These are phyloP conservation scores for Dicentrarchus labrax DNA, from an alignment of 2,113 vertebrate genomes.

Conservation along the genomic window DNA sequence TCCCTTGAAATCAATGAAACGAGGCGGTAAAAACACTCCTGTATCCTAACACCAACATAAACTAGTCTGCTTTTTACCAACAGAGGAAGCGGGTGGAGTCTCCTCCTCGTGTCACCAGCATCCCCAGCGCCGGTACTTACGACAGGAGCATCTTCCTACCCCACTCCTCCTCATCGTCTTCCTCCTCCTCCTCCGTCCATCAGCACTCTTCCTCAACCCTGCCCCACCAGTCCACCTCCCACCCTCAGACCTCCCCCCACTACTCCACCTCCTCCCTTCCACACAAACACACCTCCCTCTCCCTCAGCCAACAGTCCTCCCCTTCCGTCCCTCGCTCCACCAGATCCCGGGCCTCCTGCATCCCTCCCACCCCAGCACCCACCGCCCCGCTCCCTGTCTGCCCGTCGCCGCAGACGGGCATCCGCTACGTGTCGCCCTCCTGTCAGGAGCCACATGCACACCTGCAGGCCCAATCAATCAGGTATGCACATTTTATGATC, in stretches of 20 bases:
- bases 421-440: constrained; percentile 80
- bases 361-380: constrained; percentile 79
- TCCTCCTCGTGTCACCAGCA: constrained; percentile 89
- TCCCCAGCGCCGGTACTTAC: constrained; percentile 87
- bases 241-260: constrained; percentile 68
- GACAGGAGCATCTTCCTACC: constrained; percentile 88
- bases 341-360: constrained; percentile 80
- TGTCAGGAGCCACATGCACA: constrained; percentile 76
- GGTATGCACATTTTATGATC: constrained; percentile 60
- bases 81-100: constrained; percentile 89
- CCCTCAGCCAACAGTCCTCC: constrained; percentile 74
- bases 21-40: not conserved
- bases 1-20: no score
- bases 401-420: constrained; percentile 78
- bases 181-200: constrained; percentile 66
- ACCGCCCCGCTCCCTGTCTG: constrained; percentile 82
- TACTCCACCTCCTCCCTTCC: constrained; percentile 82
- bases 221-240: constrained; percentile 74
- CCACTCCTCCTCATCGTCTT: constrained; percentile 79
- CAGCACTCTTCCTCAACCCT: constrained; percentile 79
- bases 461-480: constrained; percentile 77
- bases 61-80: not conserved
- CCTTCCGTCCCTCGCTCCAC: constrained; percentile 73
- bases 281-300: constrained; percentile 79
- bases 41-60: not conserved